phyloP scores from a whole-genome alignment of 2,797 vertebrate species.

The Parambassis ranga region DNA sequence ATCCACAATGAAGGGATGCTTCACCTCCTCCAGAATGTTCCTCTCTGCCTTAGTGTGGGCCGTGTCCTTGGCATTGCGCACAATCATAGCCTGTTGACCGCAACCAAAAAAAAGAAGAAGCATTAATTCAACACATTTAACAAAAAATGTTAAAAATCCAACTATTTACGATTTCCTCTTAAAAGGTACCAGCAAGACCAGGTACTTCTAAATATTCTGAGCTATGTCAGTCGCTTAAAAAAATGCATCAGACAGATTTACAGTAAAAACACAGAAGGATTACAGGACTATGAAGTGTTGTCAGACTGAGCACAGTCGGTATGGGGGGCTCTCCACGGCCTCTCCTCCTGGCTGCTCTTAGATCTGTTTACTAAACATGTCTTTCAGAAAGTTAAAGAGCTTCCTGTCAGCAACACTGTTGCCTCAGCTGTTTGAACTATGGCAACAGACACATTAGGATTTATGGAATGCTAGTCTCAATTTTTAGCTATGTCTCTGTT shows the following conservation, averaged over 20 bases:
- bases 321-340: neutral
- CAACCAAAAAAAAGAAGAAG: neutral
- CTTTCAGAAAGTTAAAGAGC: constrained; percentile 21
- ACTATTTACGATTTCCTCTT: too few species aligned
- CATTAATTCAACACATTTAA: neutral
- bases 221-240: neutral
- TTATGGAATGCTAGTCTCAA: neutral
- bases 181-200: too few species aligned
- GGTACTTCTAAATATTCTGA: too few species aligned
- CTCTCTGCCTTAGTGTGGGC: constrained; percentile 98
- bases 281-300: too few species aligned
- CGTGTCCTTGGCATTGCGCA: constrained; percentile 98
- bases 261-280: neutral
- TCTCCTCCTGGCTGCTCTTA: neutral
- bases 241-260: neutral
- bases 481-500: neutral
- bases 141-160: too few species aligned
- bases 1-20: constrained; percentile 99
- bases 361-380: constrained; percentile 32
- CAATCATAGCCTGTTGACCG: constrained; percentile 92
- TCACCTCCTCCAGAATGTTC: constrained; percentile 99
- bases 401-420: constrained; percentile 3
- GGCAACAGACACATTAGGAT: neutral
- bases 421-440: neutral
- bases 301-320: neutral